A percentile compares a stretch with the other conserved stretches of the same genome.
Evolutionary conservation across 2,113 vertebrate species (phyloP).

Genomic region (Sminthopsis crassicaudata): DNA sequence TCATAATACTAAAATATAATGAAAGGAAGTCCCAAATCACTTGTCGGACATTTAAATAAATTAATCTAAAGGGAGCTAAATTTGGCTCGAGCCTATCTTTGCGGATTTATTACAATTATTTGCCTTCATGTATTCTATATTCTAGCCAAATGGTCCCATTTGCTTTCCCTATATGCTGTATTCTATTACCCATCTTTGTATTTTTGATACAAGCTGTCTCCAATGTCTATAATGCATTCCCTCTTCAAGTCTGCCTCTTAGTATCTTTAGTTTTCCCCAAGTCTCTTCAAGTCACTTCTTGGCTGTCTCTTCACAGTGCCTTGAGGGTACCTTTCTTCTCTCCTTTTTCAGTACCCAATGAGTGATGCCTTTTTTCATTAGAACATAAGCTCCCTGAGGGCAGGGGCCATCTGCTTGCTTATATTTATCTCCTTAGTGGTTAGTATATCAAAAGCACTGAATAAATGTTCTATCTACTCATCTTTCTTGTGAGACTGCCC

Average conservation of each 20-base stretch:
- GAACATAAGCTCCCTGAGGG: not conserved
- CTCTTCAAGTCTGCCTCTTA: not conserved
- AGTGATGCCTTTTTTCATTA: not conserved
- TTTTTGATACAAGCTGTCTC: not conserved
- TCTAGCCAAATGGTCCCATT: not conserved
- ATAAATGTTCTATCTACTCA: not conserved
- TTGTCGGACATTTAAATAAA: not conserved
- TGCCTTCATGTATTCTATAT: not conserved
- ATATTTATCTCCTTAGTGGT: not conserved
- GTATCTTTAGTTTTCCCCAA: not conserved
- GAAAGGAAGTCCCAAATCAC: not conserved
- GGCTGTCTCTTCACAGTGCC: not conserved
- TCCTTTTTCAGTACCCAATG: no score
- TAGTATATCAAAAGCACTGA: not conserved
- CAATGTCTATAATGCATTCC: not conserved
- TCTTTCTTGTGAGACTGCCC: not conserved
- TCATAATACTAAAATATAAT: conserved; percentile 30
- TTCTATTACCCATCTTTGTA: not conserved
- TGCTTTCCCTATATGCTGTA: not conserved
- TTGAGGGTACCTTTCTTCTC: not conserved
- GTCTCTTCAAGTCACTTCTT: not conserved
- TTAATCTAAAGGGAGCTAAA: conserved; percentile 11
- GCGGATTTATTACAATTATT: not conserved
- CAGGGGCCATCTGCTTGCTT: not conserved
- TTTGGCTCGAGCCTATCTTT: not conserved